Conservation (phyloP, 2,113 vertebrate species). For the Hylia prasina region DNA sequence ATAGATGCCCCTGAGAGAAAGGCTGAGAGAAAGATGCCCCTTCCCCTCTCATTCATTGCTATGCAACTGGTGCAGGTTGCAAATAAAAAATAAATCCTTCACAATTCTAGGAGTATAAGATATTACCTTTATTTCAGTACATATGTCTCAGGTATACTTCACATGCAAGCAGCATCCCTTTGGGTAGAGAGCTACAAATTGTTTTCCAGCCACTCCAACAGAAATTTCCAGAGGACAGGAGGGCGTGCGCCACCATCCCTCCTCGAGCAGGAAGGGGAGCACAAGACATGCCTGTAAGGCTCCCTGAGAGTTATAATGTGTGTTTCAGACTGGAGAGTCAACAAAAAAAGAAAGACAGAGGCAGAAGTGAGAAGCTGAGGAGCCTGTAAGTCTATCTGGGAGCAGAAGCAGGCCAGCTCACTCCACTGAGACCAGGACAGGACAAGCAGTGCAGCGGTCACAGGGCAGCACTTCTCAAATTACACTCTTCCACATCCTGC, state of each 20-base stretch:
- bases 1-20: background rate
- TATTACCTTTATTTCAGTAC: background rate
- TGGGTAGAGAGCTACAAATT: background rate
- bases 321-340: background rate
- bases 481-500: constrained; percentile 3
- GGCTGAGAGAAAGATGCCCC: background rate
- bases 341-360: background rate
- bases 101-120: background rate
- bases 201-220: background rate
- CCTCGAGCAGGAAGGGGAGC: background rate
- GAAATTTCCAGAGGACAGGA: background rate
- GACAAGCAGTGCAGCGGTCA: background rate
- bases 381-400: background rate
- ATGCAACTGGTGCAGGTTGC: background rate
- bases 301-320: background rate
- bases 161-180: background rate
- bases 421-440: background rate
- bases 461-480: background rate
- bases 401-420: background rate
- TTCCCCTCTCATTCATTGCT: background rate
- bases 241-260: background rate
- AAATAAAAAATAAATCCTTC: background rate
- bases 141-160: background rate
- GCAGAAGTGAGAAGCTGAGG: background rate
- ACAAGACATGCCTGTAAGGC: background rate